Conservation (phyloP, 1,140 invertebrate species). For the Lucilia sericata region DNA sequence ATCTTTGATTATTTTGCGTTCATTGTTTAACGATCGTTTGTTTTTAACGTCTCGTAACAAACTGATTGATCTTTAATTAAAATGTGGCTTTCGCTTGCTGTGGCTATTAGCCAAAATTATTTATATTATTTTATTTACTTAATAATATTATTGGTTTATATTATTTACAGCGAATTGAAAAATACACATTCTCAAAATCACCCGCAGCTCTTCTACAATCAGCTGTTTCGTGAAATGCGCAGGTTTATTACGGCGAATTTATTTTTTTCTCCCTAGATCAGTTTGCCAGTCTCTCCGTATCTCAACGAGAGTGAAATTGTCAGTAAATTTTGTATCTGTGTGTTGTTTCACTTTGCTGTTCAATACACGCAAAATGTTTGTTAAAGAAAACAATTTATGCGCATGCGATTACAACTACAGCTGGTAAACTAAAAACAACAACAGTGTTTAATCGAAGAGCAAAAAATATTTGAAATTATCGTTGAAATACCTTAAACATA, state of each 20-base stretch:
- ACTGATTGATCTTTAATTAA: slow-evolving; percentile 23
- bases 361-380: background rate
- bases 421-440: background rate
- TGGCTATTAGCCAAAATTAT: slow-evolving; percentile 10
- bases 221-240: background rate
- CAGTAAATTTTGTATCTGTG: background rate
- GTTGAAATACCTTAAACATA: too few relatives aligned
- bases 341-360: background rate
- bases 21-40: background rate
- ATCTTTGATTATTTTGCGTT: slow-evolving; percentile 13
- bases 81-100: background rate
- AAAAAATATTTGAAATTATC: too few relatives aligned
- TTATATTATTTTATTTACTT: background rate
- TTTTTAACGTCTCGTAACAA: background rate
- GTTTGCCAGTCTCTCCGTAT: too few relatives aligned
- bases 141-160: background rate
- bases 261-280: background rate
- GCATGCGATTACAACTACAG: background rate
- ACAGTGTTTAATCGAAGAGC: too few relatives aligned
- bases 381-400: background rate
- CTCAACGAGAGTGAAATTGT: background rate
- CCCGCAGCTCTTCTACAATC: background rate
- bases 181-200: background rate
- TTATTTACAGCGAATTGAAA: background rate
- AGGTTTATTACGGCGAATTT: background rate